Percentiles rank a stretch among this genome's conserved stretches.
Evolutionary conservation across 2,888 invertebrate species (phyloP).

Genomic region (Epinotia nisella): DNA sequence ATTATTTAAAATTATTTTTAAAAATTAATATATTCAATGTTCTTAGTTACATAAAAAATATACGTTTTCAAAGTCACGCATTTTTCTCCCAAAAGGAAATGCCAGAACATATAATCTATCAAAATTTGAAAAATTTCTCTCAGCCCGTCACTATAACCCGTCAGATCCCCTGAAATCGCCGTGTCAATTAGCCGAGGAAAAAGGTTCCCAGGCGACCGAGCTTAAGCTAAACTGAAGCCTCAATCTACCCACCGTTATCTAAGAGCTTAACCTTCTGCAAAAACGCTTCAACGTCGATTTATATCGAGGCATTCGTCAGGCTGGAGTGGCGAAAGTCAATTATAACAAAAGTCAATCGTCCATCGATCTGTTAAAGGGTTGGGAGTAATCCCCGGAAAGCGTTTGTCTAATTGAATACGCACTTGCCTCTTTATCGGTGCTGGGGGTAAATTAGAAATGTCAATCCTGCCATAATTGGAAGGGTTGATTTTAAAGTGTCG

Average conservation of each 20-base stretch:
- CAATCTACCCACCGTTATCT: slow-evolving; percentile 1
- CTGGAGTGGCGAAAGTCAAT: slow-evolving; percentile 49
- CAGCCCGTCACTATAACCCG: background rate
- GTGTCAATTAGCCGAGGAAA: slow-evolving; percentile 30
- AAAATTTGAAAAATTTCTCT: too few species aligned
- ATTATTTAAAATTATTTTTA: too few species aligned
- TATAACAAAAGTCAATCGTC: slow-evolving; percentile 51
- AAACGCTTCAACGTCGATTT: slow-evolving; percentile 45
- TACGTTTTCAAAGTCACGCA: too few species aligned
- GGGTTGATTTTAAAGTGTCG: slow-evolving; percentile 30
- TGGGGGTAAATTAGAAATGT: slow-evolving; percentile 49
- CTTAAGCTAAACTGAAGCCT: slow-evolving; percentile 21
- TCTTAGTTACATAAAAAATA: too few species aligned
- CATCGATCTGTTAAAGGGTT: slow-evolving; percentile 48
- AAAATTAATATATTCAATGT: too few species aligned
- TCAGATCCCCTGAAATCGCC: slow-evolving; percentile 1
- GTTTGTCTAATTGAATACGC: slow-evolving; percentile 50
- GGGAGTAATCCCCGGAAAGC: slow-evolving; percentile 47
- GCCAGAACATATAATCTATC: too few species aligned
- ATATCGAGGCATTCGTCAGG: slow-evolving; percentile 29
- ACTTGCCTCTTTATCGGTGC: slow-evolving; percentile 47
- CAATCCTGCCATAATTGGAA: slow-evolving; percentile 37
- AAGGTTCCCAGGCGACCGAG: background rate
- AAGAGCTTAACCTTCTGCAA: slow-evolving; percentile 25
- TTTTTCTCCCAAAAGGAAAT: too few species aligned